These are phyloP conservation scores for Luperina testacea DNA, from an alignment of 2,888 invertebrate genomes.

Conservation along the genomic window DNA sequence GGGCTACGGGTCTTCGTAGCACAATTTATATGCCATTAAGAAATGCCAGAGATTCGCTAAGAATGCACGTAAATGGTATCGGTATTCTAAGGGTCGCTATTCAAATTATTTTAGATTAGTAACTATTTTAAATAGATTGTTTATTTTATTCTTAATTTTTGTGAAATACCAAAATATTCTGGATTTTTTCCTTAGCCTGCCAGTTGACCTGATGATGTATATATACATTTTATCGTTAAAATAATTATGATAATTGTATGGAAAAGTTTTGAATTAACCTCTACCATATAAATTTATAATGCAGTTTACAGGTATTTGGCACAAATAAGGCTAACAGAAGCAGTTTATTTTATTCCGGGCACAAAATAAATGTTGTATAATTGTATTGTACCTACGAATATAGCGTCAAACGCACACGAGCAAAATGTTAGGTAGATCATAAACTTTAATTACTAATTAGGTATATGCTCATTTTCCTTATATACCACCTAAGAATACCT, in stretches of 20 bases:
- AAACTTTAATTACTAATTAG: neutral
- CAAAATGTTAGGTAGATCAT: neutral
- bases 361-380: neutral
- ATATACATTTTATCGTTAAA: neutral
- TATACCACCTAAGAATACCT: too few species aligned
- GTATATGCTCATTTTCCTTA: neutral
- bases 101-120: neutral
- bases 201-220: neutral
- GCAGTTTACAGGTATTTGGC: neutral
- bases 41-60: slow-evolving; percentile 41
- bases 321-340: neutral
- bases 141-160: neutral
- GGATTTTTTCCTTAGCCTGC: neutral
- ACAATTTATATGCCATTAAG: slow-evolving; percentile 42
- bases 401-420: neutral
- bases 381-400: too few species aligned
- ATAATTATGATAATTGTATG: neutral
- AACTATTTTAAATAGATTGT: neutral
- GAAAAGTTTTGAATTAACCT: neutral
- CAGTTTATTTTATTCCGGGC: neutral
- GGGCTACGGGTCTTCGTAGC: slow-evolving; percentile 59
- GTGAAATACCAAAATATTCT: neutral
- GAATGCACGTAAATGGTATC: slow-evolving; percentile 21
- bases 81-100: slow-evolving; percentile 3
- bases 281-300: neutral